Conservation (phyloP, 2,888 invertebrate species). For the Bembecia ichneumoniformis region DNA sequence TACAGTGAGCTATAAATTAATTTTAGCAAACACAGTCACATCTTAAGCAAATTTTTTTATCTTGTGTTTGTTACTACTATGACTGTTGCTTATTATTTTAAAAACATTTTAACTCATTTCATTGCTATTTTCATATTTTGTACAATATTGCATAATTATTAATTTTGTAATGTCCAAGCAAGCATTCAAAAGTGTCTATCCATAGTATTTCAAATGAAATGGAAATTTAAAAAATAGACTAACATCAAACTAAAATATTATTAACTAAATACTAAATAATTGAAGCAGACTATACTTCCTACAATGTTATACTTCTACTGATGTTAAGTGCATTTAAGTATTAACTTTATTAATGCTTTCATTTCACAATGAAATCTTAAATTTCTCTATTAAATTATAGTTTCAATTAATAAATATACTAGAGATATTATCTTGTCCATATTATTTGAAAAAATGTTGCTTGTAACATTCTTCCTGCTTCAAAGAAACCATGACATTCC, state of each 20-base stretch:
- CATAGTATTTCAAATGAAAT: no score
- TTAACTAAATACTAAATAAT: background rate
- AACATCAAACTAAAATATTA: background rate
- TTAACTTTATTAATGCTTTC: background rate
- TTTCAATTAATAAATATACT: background rate
- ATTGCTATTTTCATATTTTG: no score
- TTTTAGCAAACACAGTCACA: conserved; percentile 7
- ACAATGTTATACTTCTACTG: background rate
- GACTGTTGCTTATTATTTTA: no score
- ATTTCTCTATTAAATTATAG: background rate
- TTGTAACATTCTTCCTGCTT: background rate
- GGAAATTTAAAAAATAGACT: no score
- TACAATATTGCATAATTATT: no score
- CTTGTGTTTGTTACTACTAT: no score
- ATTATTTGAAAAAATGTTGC: no score
- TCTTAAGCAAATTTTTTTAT: no score
- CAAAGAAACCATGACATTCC: conserved; percentile 8
- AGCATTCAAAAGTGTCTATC: no score
- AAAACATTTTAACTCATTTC: no score
- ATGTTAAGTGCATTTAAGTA: background rate
- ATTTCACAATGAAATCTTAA: background rate
- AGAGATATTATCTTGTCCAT: background rate
- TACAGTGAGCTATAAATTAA: conserved; percentile 17
- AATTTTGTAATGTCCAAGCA: no score
- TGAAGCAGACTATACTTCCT: background rate